Evolutionary conservation across 2,797 vertebrate genomes (phyloP), one percentile per base, ranked within the genome.

Genomic region (Sphenodon punctatus): DNA sequence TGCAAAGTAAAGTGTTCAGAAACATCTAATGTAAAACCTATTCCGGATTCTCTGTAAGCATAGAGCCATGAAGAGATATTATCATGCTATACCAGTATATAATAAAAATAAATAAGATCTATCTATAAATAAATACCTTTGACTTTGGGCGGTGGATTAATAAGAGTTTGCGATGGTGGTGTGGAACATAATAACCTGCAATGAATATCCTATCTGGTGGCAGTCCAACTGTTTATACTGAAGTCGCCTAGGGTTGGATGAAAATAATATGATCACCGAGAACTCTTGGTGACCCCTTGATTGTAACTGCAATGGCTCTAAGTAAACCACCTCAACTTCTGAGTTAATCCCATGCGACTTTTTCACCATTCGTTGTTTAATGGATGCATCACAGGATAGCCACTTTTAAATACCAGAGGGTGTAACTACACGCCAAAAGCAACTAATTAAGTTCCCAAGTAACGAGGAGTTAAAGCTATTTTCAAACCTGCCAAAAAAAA

Each of bases 161-260:
- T 65, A 67, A 63, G 20, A 75, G 45, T 20, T 84, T 6, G 73
- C 39, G 83, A 73, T 22, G 75, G 84, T 71, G 9, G 32, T 38
- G 78, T 79, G 65, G 83, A 80, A 75, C 63, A 8, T 70, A 86
- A 58, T 67, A 70, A 83, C 30, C 48, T 6, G 0, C 45, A 75
- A 67, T n/a, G 22, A 84, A 51, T 1, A 1, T 72, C 76, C 42
- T 65, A 88, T 73, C 65, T 88, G 75, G 25, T 70, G 53, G 34
- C 65, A 36, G 67, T 77, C 75, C 65, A 55, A 79, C n/a, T 72
- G 84, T 88, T 83, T 61, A 84, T 49, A 70, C 0, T 51, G 36
- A 81, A 75, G 80, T 67, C 25, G 46, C 4, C 22, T 36, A 32
- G 13, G 49, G 70, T 75, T 42, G 25, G 61, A 72, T 38, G 59